Percentiles rank a stretch among this genome's conserved stretches.
phyloP scores from a whole-genome alignment of 2,888 invertebrate species.

The Chesias legatella region DNA sequence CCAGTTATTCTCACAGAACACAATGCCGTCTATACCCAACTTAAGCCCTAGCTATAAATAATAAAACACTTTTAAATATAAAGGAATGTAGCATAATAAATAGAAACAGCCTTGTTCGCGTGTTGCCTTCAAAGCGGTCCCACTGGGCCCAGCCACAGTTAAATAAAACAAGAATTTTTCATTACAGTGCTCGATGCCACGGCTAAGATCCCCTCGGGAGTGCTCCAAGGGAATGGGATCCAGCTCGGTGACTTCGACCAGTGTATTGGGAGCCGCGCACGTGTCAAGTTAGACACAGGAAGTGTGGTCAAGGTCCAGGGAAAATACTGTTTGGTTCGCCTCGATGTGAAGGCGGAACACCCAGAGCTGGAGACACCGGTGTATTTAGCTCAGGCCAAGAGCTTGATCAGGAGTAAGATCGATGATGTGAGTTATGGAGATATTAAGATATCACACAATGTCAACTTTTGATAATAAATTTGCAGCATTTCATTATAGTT shows the following conservation, averaged over 20 bases:
- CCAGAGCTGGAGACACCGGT: constrained; percentile 82
- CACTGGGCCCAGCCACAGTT: constrained; percentile 35
- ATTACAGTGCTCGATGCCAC: constrained; percentile 86
- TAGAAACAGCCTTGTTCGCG: constrained; percentile 26
- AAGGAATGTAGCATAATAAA: constrained; percentile 27
- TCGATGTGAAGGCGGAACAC: constrained; percentile 82
- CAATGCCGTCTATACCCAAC: too few species aligned
- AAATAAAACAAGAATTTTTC: constrained; percentile 51
- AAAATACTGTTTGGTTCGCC: constrained; percentile 84
- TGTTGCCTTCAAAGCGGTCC: constrained; percentile 33
- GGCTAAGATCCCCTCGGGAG: constrained; percentile 85
- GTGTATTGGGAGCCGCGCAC: constrained; percentile 82
- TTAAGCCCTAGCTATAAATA: constrained; percentile 15
- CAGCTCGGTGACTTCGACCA: constrained; percentile 87
- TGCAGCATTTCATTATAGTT: too few species aligned
- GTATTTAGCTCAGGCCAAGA: constrained; percentile 83
- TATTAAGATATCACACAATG: too few species aligned
- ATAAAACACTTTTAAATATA: constrained; percentile 20
- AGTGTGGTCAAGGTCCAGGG: constrained; percentile 83
- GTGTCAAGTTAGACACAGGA: constrained; percentile 79
- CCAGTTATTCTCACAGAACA: too few species aligned
- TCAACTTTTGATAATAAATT: too few species aligned
- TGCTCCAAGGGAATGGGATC: constrained; percentile 85
- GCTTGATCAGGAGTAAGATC: constrained; percentile 82
- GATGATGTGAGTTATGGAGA: constrained; percentile 77